A percentile compares a stretch with the other conserved stretches of the same genome.
phyloP scores from a whole-genome alignment of 2,797 vertebrate species.

The Threskiornis aethiopicus region DNA sequence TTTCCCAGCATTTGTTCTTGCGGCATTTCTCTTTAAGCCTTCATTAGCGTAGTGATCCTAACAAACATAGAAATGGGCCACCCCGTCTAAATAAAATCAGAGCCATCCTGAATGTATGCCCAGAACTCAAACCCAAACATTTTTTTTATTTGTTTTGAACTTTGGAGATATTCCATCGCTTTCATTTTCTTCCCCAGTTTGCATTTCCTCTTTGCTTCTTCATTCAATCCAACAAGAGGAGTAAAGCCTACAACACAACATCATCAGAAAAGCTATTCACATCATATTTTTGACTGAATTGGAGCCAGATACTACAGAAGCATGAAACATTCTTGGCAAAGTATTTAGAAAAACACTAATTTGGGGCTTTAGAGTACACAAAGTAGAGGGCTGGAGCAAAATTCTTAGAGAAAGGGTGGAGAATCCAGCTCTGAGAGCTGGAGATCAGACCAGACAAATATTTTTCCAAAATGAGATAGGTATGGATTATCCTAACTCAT shows the following conservation, averaged over 20 bases:
- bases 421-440: neutral
- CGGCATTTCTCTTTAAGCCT: neutral
- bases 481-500: neutral
- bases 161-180: neutral
- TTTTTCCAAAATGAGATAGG: neutral
- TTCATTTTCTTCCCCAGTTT: neutral
- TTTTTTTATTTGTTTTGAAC: neutral
- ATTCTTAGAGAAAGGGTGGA: neutral
- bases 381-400: neutral
- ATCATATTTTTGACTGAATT: neutral
- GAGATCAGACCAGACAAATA: neutral
- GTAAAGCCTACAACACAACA: neutral
- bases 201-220: neutral
- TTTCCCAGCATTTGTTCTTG: constrained; percentile 22
- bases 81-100: neutral
- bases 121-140: neutral
- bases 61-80: neutral
- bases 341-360: neutral
- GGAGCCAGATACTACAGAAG: neutral
- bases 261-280: neutral
- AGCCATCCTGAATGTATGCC: constrained; percentile 17
- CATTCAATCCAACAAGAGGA: neutral
- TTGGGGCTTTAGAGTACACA: neutral
- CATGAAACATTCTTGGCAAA: neutral
- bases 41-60: constrained; percentile 2